These are phyloP conservation scores for Calephelis nemesis DNA, from an alignment of 1,140 invertebrate genomes.

Conservation along the genomic window DNA sequence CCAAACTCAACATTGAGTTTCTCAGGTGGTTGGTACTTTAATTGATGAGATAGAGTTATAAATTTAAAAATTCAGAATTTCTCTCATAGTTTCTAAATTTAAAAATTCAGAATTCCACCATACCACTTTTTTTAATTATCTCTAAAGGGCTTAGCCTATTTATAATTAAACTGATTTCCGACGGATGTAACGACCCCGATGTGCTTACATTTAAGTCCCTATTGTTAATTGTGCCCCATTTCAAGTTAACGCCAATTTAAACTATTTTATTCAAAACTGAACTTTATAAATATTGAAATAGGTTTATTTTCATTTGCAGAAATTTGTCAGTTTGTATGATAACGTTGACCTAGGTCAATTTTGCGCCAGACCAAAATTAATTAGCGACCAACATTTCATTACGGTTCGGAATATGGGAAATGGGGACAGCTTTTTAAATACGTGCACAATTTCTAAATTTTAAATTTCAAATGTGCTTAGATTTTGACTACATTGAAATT, in stretches of 20 bases:
- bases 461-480: neutral
- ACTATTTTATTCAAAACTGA: neutral
- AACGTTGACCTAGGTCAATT: slow-evolving; percentile 46
- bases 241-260: slow-evolving; percentile 9
- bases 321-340: slow-evolving; percentile 12
- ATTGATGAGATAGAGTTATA: no score
- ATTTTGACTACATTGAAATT: neutral
- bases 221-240: slow-evolving; percentile 37
- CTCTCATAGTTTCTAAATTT: no score
- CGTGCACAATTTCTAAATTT: slow-evolving; percentile 12
- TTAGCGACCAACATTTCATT: slow-evolving; percentile 48
- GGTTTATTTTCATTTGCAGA: slow-evolving; percentile 21
- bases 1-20: no score
- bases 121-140: no score
- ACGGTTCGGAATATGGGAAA: slow-evolving; percentile 21
- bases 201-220: slow-evolving; percentile 48
- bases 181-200: slow-evolving; percentile 55
- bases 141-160: no score
- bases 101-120: no score
- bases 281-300: neutral
- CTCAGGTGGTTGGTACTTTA: no score
- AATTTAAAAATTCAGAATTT: no score
- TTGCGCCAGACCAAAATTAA: slow-evolving; percentile 51
- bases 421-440: slow-evolving; percentile 11
- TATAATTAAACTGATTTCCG: neutral